Conservation (phyloP, 2,888 invertebrate genomes). For the Phengaris arion region DNA sequence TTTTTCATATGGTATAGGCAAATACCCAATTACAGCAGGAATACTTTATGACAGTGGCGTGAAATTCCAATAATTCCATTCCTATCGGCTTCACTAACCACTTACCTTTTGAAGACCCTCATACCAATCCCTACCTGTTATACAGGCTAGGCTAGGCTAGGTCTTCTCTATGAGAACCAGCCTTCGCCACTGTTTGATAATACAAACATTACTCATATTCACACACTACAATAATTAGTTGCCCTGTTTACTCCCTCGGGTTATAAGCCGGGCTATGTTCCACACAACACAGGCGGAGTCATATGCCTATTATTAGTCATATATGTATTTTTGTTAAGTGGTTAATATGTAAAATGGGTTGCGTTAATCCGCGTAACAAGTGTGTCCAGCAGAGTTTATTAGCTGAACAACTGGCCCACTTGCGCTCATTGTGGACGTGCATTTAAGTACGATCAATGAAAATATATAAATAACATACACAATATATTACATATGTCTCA, state of each 20-base stretch:
- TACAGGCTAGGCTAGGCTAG: no score
- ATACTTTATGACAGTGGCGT: no score
- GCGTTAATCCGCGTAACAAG: constrained; percentile 59
- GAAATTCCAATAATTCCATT: no score
- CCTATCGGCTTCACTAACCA: no score
- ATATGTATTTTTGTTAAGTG: constrained; percentile 49
- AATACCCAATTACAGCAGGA: no score
- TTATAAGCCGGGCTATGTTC: background rate
- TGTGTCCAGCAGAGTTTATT: constrained; percentile 54
- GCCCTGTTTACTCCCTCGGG: background rate
- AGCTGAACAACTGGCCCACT: constrained; percentile 67
- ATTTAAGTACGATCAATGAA: background rate
- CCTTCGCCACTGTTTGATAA: background rate
- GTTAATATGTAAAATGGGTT: constrained; percentile 72
- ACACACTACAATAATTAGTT: background rate
- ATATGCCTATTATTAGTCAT: constrained; percentile 21
- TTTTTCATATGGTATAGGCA: no score
- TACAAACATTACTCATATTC: background rate
- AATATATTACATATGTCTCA: no score
- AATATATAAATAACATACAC: no score
- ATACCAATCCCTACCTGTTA: no score
- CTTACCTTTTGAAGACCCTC: no score
- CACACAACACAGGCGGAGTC: constrained; percentile 7
- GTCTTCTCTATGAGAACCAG: no score
- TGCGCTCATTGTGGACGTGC: constrained; percentile 51